Conservation (phyloP, 2,797 vertebrate genomes). For the Vultur gryphus region DNA sequence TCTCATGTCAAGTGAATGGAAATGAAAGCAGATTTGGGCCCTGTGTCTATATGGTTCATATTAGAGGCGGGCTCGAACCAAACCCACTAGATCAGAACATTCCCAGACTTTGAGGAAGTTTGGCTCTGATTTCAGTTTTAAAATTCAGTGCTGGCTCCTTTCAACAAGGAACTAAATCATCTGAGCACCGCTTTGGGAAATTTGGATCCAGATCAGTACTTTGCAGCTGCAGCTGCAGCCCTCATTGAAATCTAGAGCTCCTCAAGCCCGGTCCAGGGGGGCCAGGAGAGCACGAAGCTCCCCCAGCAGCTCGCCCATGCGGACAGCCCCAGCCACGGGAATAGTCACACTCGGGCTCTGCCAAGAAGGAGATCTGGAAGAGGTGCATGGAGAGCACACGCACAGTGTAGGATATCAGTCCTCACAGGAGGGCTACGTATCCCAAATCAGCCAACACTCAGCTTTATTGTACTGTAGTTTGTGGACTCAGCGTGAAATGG, state of each 20-base stretch:
- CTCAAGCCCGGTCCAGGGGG: background rate
- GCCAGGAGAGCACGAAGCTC: background rate
- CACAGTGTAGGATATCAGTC: background rate
- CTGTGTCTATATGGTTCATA: conserved; percentile 33
- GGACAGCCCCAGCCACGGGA: background rate
- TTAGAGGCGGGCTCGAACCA: conserved; percentile 34
- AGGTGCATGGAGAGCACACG: background rate
- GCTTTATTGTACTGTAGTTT: background rate
- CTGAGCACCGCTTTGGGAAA: conserved; percentile 40
- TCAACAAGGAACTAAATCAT: conserved; percentile 56
- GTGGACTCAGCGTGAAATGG: background rate
- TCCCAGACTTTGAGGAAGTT: conserved; percentile 68
- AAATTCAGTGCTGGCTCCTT: conserved; percentile 47
- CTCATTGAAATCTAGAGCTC: background rate
- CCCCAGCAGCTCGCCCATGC: rapidly evolving
- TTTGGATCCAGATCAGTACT: conserved; percentile 49
- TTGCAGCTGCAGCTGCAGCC: conserved; percentile 32
- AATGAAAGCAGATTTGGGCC: conserved; percentile 36
- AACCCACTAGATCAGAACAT: conserved; percentile 64
- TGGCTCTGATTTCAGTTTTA: conserved; percentile 55
- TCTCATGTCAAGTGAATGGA: conserved; percentile 8
- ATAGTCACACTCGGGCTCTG: background rate
- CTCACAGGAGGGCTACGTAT: background rate
- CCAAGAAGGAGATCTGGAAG: background rate
- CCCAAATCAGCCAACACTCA: background rate